A percentile compares a stretch with the other conserved stretches of the same genome.
phyloP scores from a whole-genome alignment of 2,888 invertebrate species.

The Apamea epomidion region DNA sequence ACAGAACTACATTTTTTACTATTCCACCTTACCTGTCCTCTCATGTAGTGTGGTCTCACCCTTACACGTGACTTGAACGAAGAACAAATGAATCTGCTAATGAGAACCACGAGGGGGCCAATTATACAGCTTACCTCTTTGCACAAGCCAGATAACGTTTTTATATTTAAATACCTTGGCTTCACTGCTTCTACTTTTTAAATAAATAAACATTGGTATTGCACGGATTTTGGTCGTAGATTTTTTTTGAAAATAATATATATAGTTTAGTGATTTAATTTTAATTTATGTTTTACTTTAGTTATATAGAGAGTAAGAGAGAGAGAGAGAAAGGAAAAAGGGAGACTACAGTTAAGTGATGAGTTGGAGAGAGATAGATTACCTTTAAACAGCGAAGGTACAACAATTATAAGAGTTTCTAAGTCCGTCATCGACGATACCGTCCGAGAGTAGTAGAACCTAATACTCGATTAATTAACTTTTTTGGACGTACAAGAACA shows the following conservation, averaged over 20 bases:
- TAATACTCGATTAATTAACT: too few relatives aligned
- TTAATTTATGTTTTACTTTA: neutral
- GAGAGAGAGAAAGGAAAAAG: neutral
- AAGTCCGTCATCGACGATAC: too few relatives aligned
- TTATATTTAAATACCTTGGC: constrained; percentile 52
- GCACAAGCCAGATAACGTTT: constrained; percentile 43
- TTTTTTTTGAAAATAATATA: neutral
- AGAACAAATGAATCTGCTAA: constrained; percentile 74
- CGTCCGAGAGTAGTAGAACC: too few relatives aligned
- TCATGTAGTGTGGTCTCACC: constrained; percentile 31
- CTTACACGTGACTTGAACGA: constrained; percentile 35
- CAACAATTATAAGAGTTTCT: neutral
- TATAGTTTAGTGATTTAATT: neutral
- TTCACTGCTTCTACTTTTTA: constrained; percentile 22
- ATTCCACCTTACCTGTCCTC: neutral
- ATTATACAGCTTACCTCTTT: constrained; percentile 64
- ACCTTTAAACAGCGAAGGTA: neutral
- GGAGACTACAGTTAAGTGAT: neutral
- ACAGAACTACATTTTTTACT: neutral
- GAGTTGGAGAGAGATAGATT: neutral
- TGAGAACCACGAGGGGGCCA: constrained; percentile 69
- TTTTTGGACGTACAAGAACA: too few relatives aligned
- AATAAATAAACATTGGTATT: constrained; percentile 14
- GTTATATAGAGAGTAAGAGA: neutral
- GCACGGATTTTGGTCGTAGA: neutral